Percentiles rank a stretch among this genome's conserved stretches.
phyloP scores from a whole-genome alignment of 2,797 vertebrate genomes.

The Threskiornis aethiopicus region DNA sequence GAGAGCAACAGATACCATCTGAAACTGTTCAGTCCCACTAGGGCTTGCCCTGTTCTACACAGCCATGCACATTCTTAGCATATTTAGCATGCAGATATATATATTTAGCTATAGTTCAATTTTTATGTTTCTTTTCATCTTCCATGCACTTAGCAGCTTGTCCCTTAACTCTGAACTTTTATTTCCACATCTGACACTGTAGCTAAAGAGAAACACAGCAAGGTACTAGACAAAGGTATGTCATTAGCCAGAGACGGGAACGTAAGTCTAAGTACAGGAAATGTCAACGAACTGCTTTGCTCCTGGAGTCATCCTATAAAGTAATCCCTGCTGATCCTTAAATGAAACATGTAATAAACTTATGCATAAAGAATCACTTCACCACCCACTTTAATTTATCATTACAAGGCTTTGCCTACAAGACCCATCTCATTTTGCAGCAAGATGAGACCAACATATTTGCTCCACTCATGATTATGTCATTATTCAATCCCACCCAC shows the following conservation, averaged over 20 bases:
- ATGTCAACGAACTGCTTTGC: neutral
- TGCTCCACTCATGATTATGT: neutral
- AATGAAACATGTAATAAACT: neutral
- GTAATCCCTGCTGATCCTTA: neutral
- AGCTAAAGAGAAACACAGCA: neutral
- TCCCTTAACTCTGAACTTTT: neutral
- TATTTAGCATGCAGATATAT: neutral
- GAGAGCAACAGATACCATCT: neutral
- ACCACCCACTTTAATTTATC: neutral
- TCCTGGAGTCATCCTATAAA: neutral
- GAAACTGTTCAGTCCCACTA: neutral
- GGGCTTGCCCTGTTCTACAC: neutral
- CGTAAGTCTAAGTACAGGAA: neutral
- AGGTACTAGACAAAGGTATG: neutral
- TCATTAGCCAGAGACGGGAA: neutral
- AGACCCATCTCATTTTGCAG: neutral
- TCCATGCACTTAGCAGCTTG: neutral
- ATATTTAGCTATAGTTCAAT: neutral
- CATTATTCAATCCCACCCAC: neutral
- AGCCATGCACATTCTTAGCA: neutral
- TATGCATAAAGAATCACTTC: neutral
- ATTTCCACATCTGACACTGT: neutral
- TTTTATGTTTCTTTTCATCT: neutral
- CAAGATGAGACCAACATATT: neutral
- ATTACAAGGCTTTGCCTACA: neutral